Evolutionary conservation across 2,888 invertebrate genomes (phyloP).

Genomic region (Campaea margaritaria): DNA sequence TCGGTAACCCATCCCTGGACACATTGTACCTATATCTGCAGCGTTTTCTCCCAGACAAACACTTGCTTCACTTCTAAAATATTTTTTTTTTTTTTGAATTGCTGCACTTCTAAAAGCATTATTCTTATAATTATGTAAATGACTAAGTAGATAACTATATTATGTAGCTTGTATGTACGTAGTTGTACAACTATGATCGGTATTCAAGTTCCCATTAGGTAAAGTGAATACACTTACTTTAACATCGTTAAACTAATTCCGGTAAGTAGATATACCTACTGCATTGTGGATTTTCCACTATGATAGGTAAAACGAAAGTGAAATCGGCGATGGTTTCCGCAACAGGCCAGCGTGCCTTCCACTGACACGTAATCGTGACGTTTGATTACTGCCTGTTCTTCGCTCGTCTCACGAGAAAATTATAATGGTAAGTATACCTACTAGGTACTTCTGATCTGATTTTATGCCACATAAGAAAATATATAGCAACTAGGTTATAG

Average conservation of each 20-base stretch:
- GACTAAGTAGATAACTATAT: no score
- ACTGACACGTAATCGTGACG: conserved; percentile 55
- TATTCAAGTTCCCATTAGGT: neutral
- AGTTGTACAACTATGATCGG: neutral
- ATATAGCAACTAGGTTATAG: no score
- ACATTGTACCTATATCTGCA: no score
- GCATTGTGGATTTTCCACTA: conserved; percentile 61
- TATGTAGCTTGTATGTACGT: no score
- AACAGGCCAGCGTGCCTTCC: conserved; percentile 46
- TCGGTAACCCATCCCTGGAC: no score
- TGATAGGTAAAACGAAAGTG: conserved; percentile 71
- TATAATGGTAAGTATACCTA: conserved; percentile 1
- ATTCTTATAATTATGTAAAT: no score
- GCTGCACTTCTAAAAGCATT: no score
- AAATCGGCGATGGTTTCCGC: conserved; percentile 70
- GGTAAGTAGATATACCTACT: conserved; percentile 28
- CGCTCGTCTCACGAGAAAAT: conserved; percentile 24
- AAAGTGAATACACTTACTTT: neutral
- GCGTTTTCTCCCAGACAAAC: no score
- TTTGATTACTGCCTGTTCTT: conserved; percentile 32
- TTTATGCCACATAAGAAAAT: no score
- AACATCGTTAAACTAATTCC: conserved; percentile 15
- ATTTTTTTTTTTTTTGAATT: no score
- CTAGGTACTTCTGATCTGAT: no score
- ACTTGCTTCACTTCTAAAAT: no score